Evolutionary conservation across 2,888 invertebrate genomes (phyloP).

Genomic region (Apamea epomidion): DNA sequence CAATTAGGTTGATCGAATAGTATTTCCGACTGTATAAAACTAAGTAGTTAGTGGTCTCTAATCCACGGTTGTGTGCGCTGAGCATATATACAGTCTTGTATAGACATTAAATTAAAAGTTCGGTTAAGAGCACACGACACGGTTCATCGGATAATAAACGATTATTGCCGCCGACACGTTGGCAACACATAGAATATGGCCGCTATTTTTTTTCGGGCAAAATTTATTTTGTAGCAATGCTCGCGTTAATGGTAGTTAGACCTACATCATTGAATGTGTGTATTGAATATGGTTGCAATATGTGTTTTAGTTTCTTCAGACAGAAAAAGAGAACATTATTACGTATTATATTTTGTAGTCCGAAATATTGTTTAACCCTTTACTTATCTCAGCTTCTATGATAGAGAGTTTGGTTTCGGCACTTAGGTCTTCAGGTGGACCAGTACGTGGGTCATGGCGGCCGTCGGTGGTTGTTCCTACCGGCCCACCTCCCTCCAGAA

Average conservation of each 20-base stretch:
- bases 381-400: not conserved
- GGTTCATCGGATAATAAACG: conserved; percentile 64
- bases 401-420: not conserved
- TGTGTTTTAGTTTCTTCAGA: not conserved
- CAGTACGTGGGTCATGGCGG: not conserved
- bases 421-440: not conserved
- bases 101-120: conserved; percentile 63
- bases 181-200: conserved; percentile 34
- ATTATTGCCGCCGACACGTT: conserved; percentile 57
- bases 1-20: conserved; percentile 10
- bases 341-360: not conserved
- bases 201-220: conserved; percentile 21
- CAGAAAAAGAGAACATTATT: not conserved
- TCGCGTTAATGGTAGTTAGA: conserved; percentile 31
- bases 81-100: conserved; percentile 27
- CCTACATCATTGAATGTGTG: conserved; percentile 1
- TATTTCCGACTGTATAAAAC: conserved; percentile 6
- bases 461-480: no score
- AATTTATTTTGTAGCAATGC: conserved; percentile 2
- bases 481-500: not conserved
- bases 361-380: not conserved
- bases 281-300: conserved; percentile 4
- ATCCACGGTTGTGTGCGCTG: conserved; percentile 27
- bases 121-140: conserved; percentile 61
- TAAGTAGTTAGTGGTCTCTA: conserved; percentile 30